A percentile compares a stretch with the other conserved stretches of the same genome.
Evolutionary conservation across 2,113 vertebrate genomes (phyloP).

Genomic region (Okapia johnstoni): DNA sequence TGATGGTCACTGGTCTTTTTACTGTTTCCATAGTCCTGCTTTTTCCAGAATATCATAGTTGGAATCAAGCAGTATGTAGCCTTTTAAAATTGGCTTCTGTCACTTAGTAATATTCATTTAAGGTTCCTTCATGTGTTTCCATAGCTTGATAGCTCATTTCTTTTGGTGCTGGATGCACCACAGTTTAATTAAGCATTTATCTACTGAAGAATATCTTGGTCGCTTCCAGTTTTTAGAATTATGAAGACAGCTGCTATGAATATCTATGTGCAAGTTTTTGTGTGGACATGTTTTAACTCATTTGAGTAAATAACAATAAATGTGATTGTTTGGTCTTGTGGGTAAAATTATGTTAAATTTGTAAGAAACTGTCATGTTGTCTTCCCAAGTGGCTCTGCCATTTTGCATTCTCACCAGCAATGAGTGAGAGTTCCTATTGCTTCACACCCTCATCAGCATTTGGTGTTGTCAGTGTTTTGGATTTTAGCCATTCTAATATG

Average conservation of each 20-base stretch:
- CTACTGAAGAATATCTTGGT: neutral
- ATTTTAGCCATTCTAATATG: neutral
- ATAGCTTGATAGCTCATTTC: neutral
- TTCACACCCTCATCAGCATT: neutral
- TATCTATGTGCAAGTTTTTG: neutral
- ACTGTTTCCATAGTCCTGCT: neutral
- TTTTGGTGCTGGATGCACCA: neutral
- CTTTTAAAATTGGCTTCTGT: neutral
- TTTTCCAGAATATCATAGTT: neutral
- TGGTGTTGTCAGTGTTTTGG: neutral
- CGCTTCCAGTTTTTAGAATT: neutral
- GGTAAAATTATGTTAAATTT: neutral
- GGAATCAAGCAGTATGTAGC: neutral
- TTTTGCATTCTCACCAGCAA: neutral
- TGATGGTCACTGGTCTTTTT: neutral
- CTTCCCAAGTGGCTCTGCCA: neutral
- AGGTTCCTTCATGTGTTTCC: neutral
- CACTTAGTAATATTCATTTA: neutral
- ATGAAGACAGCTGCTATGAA: neutral
- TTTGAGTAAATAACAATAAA: neutral
- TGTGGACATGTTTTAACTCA: neutral
- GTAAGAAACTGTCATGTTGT: neutral
- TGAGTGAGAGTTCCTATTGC: neutral
- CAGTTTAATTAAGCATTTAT: neutral
- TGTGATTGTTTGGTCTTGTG: neutral